Evolutionary conservation across 1,140 invertebrate genomes (phyloP).

Genomic region (Lasioglossum baleicum): DNA sequence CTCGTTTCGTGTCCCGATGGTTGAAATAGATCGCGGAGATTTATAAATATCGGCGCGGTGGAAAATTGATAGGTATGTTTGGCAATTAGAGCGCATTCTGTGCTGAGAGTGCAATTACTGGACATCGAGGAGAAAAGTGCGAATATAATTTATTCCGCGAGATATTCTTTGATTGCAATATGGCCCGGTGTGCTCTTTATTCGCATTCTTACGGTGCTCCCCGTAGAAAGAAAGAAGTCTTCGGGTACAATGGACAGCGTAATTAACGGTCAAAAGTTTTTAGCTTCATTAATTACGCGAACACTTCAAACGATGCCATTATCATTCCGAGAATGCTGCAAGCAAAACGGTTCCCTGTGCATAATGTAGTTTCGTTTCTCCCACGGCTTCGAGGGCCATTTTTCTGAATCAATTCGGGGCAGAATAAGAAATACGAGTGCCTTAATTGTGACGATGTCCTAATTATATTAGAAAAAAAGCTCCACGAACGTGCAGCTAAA

Average conservation of each 20-base stretch:
- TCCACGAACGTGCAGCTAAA: neutral
- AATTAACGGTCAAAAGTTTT: slow-evolving; percentile 64
- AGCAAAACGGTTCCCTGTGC: slow-evolving; percentile 48
- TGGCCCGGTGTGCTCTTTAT: slow-evolving; percentile 40
- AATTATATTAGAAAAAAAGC: slow-evolving; percentile 34
- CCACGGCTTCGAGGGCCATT: slow-evolving; percentile 7
- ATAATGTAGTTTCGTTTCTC: slow-evolving; percentile 55
- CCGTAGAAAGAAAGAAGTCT: slow-evolving; percentile 47
- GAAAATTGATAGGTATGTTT: too few species aligned
- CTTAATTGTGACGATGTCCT: slow-evolving; percentile 31
- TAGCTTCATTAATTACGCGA: slow-evolving; percentile 64
- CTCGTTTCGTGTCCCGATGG: neutral
- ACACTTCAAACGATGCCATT: slow-evolving; percentile 62
- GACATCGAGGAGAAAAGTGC: slow-evolving; percentile 14
- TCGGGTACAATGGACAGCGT: slow-evolving; percentile 55
- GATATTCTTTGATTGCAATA: slow-evolving; percentile 44
- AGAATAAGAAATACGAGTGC: slow-evolving; percentile 14
- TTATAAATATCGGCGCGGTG: too few species aligned
- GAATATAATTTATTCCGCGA: slow-evolving; percentile 40
- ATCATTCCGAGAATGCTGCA: slow-evolving; percentile 57
- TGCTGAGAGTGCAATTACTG: neutral
- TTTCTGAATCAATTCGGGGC: slow-evolving; percentile 36
- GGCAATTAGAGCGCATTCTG: too few species aligned
- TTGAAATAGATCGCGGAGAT: too few species aligned
- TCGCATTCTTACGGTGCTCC: slow-evolving; percentile 42